A percentile compares a stretch with the other conserved stretches of the same genome.
Evolutionary conservation across 2,113 vertebrate genomes (phyloP).

Genomic region (Lepus americanus): DNA sequence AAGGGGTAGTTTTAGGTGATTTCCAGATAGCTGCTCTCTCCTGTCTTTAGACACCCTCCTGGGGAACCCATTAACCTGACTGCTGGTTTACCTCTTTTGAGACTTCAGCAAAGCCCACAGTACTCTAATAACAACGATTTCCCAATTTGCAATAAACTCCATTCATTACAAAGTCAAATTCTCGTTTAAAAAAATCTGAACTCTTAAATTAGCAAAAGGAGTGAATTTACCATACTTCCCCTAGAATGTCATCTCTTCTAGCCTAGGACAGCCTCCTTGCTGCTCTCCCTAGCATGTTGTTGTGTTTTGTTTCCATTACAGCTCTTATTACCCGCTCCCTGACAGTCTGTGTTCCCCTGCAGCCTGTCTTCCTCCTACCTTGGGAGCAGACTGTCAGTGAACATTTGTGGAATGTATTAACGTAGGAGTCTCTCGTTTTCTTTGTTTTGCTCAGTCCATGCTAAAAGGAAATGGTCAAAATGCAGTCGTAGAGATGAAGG

Average conservation of each 20-base stretch:
- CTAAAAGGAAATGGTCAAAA: slow-evolving; percentile 56
- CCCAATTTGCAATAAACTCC: neutral
- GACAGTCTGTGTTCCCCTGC: neutral
- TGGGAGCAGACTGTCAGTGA: slow-evolving; percentile 1
- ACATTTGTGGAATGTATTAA: slow-evolving; percentile 11
- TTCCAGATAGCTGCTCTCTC: neutral
- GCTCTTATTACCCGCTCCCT: neutral
- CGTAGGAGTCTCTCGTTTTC: neutral
- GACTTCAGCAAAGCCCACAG: slow-evolving; percentile 36
- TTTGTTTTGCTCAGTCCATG: neutral
- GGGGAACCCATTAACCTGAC: neutral
- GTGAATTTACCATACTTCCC: neutral
- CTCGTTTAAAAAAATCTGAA: neutral
- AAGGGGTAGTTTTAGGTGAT: neutral
- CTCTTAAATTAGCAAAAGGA: neutral
- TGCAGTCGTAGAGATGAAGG: slow-evolving; percentile 46
- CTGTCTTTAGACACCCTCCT: neutral
- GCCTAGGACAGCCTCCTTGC: neutral
- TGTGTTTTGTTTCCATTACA: neutral
- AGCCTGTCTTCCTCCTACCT: neutral
- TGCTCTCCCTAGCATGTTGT: neutral
- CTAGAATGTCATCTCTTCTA: neutral
- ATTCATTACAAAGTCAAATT: neutral
- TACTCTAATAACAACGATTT: neutral
- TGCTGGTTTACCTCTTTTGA: slow-evolving; percentile 43